Percentiles rank a stretch among this genome's conserved stretches.
Conservation (phyloP, 2,888 invertebrate genomes). For the Pantelozetes paolii region DNA sequence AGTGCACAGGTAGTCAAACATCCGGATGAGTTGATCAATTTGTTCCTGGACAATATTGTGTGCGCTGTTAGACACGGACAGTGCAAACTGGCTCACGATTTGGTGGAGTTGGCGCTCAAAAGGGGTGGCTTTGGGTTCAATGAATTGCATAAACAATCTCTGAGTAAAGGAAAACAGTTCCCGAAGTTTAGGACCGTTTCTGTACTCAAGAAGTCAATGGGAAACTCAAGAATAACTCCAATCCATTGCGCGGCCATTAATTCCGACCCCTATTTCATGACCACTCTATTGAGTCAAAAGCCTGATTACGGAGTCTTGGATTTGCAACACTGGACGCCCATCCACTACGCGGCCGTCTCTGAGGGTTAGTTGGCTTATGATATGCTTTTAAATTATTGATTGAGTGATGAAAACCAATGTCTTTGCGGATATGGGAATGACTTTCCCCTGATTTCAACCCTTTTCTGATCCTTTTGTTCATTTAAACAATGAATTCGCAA, state of each 20-base stretch:
- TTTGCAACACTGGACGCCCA: conserved; percentile 53
- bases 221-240: conserved; percentile 50
- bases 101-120: conserved; percentile 52
- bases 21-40: not conserved
- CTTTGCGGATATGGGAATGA: not conserved
- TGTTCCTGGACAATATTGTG: conserved; percentile 48
- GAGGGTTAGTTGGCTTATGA: conserved; percentile 52
- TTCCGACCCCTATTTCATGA: conserved; percentile 55
- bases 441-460: not conserved
- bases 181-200: conserved; percentile 48
- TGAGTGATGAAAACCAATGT: not conserved
- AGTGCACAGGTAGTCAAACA: not conserved
- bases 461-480: not conserved
- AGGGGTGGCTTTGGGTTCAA: conserved; percentile 53
- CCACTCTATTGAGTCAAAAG: conserved; percentile 53
- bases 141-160: conserved; percentile 52
- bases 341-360: conserved; percentile 59
- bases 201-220: conserved; percentile 48
- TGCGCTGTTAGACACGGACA: conserved; percentile 54
- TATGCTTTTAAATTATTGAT: not conserved
- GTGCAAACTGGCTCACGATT: conserved; percentile 53
- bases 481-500: too few species aligned
- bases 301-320: conserved; percentile 56
- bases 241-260: conserved; percentile 58
- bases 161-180: conserved; percentile 39